Evolutionary conservation across 1,140 invertebrate species (phyloP).

Genomic region (Macrocentrus cingulum): DNA sequence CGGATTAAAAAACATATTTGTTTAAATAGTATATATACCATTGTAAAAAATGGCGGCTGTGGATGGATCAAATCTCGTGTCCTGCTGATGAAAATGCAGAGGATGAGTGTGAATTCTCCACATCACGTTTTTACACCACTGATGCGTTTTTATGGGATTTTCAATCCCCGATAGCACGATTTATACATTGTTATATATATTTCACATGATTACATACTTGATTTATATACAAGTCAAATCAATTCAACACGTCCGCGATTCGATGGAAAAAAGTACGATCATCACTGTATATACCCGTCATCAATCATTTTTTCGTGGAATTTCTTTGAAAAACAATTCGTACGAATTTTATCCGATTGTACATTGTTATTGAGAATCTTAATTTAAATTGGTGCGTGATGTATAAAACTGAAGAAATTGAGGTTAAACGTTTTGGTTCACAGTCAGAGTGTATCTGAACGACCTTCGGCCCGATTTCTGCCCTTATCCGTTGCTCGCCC

Average conservation of each 20-base stretch:
- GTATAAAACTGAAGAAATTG: neutral
- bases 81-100: conserved; percentile 51
- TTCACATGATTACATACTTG: neutral
- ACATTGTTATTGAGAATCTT: neutral
- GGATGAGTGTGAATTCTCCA: conserved; percentile 55
- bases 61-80: conserved; percentile 50
- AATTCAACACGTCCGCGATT: neutral
- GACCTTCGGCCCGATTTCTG: conserved; percentile 52
- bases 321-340: too few relatives aligned
- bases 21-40: conserved; percentile 40
- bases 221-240: neutral
- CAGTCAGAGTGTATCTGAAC: conserved; percentile 49
- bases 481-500: conserved; percentile 44
- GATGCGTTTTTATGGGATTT: neutral
- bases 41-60: conserved; percentile 51
- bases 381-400: neutral
- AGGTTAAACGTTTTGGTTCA: conserved; percentile 28
- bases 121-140: conserved; percentile 40
- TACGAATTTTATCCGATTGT: neutral
- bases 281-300: too few relatives aligned
- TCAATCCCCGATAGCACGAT: conserved; percentile 3
- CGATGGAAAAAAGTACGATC: too few relatives aligned
- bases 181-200: neutral
- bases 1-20: neutral
- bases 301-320: too few relatives aligned